Conservation (phyloP, 2,797 vertebrate species). For the Acrossocheilus wenchowensis region DNA sequence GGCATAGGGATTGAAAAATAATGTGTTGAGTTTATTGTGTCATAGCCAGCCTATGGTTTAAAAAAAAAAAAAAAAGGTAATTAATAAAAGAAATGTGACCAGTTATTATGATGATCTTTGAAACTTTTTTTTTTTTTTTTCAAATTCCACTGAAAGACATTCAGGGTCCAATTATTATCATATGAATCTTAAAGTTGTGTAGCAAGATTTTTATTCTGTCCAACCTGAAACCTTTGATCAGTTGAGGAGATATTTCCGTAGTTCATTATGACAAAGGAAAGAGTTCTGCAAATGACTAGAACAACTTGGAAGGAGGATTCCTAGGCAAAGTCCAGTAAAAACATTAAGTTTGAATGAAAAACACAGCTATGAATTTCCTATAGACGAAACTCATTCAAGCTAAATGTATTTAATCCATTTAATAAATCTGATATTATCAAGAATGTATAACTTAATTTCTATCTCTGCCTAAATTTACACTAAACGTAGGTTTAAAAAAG, state of each 20-base stretch:
- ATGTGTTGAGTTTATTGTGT: neutral
- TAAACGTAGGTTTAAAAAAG: too few species aligned
- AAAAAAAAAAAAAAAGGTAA: neutral
- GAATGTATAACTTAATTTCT: too few species aligned
- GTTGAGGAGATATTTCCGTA: neutral
- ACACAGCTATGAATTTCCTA: too few species aligned
- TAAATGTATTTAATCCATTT: too few species aligned
- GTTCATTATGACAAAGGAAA: conserved; percentile 42
- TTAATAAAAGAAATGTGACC: neutral
- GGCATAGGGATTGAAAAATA: neutral
- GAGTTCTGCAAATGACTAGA: neutral
- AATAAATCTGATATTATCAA: too few species aligned
- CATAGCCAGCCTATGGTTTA: conserved; percentile 36
- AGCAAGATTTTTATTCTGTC: neutral
- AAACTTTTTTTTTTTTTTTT: neutral
- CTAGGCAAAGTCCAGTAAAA: neutral
- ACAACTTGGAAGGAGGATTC: neutral
- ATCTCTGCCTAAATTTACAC: too few species aligned
- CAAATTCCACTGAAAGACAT: neutral
- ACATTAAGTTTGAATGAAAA: too few species aligned
- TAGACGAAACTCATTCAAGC: too few species aligned
- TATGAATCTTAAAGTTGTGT: neutral
- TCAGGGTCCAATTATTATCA: too few species aligned
- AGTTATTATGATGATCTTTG: neutral
- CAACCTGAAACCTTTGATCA: neutral